A percentile compares a stretch with the other conserved stretches of the same genome.
These are phyloP conservation scores for Steromphala cineraria DNA, from an alignment of 2,888 invertebrate species.

Conservation along the genomic window DNA sequence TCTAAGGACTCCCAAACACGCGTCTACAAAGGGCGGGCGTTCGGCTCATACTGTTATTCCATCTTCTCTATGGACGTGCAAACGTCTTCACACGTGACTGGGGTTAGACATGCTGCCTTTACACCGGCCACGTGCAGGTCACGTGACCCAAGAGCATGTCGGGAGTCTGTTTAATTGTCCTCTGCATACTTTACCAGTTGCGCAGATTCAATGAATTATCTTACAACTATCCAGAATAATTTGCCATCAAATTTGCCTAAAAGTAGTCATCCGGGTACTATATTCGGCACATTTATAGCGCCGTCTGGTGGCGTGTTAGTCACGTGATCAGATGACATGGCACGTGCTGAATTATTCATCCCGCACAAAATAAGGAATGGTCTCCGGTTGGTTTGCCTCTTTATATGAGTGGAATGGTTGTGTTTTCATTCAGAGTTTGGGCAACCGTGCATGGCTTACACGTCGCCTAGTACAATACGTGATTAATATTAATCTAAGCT, in stretches of 20 bases:
- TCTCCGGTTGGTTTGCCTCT: neutral
- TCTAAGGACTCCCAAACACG: too few species aligned
- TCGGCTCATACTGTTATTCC: too few species aligned
- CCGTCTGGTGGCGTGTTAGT: neutral
- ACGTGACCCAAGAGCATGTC: neutral
- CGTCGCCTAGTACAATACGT: constrained; percentile 1
- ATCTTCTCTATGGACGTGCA: neutral
- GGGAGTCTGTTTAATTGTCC: neutral
- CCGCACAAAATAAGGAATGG: constrained; percentile 11
- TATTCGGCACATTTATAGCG: neutral
- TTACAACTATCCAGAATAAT: constrained; percentile 6
- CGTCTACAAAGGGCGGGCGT: too few species aligned
- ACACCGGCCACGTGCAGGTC: neutral
- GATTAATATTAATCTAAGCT: constrained; percentile 14
- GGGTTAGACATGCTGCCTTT: neutral
- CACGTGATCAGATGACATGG: neutral
- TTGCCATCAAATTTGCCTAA: constrained; percentile 10
- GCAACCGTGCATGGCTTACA: neutral
- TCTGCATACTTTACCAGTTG: neutral
- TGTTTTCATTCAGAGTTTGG: constrained; percentile 10
- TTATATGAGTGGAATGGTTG: neutral
- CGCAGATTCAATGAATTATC: constrained; percentile 1
- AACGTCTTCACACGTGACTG: constrained; percentile 1
- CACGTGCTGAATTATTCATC: constrained; percentile 20
- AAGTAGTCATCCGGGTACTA: constrained; percentile 7